Evolutionary conservation across 2,888 invertebrate genomes (phyloP).

Genomic region (Drosophila helvetica): DNA sequence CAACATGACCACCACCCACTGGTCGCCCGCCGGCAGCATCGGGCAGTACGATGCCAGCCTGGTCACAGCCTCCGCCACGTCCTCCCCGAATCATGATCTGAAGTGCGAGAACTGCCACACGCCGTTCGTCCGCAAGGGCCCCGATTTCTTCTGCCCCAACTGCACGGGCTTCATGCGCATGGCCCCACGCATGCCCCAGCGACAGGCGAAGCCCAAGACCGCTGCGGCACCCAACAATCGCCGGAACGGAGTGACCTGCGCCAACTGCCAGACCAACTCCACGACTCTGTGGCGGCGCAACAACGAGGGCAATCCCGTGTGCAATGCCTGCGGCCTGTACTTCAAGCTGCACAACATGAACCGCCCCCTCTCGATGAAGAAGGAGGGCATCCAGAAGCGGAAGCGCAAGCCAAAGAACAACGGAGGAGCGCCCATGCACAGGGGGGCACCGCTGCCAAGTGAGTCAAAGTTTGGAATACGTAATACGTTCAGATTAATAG

Average conservation of each 20-base stretch:
- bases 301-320: constrained; percentile 93
- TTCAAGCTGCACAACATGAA: constrained; percentile 86
- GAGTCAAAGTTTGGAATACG: constrained; percentile 42
- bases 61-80: constrained; percentile 44
- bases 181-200: constrained; percentile 68
- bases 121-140: constrained; percentile 73
- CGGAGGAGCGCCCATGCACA: constrained; percentile 73
- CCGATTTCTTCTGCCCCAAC: constrained; percentile 70
- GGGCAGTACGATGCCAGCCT: constrained; percentile 68
- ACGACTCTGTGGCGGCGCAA: constrained; percentile 94
- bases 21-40: constrained; percentile 59
- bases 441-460: constrained; percentile 79
- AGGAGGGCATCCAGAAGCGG: constrained; percentile 98
- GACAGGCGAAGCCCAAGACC: constrained; percentile 80
- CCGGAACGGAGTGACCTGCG: constrained; percentile 85
- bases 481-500: too few species aligned
- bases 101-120: constrained; percentile 80
- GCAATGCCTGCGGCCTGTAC: constrained; percentile 90
- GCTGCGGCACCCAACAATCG: constrained; percentile 80
- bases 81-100: constrained; percentile 59
- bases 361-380: constrained; percentile 98
- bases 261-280: constrained; percentile 87
- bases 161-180: constrained; percentile 54
- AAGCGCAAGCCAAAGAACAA: constrained; percentile 93
- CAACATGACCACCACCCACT: constrained; percentile 73